Evolutionary conservation across 2,888 invertebrate species (phyloP).

Genomic region (Mythimna ferrago): DNA sequence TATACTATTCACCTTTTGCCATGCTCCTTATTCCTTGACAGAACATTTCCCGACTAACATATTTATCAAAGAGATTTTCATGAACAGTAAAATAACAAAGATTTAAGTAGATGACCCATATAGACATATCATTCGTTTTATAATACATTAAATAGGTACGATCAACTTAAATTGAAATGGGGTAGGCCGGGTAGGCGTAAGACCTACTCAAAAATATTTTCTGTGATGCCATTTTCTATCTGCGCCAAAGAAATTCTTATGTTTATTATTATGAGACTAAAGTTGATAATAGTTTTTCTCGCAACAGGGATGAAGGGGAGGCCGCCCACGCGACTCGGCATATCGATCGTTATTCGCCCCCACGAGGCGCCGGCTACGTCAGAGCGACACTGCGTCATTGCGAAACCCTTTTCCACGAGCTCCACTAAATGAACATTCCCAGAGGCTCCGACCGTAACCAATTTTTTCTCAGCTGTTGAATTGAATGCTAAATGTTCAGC

Average conservation of each 20-base stretch:
- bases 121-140: slow-evolving; percentile 7
- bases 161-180: slow-evolving; percentile 13
- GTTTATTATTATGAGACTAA: slow-evolving; percentile 65
- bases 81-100: neutral
- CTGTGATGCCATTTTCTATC: slow-evolving; percentile 12
- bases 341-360: slow-evolving; percentile 87
- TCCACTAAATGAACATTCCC: slow-evolving; percentile 70
- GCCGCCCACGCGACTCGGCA: slow-evolving; percentile 79
- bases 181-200: slow-evolving; percentile 19
- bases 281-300: slow-evolving; percentile 72
- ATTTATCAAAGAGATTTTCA: neutral
- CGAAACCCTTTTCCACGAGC: slow-evolving; percentile 73
- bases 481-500: slow-evolving; percentile 25
- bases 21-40: neutral
- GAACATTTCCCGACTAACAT: neutral
- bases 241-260: slow-evolving; percentile 56
- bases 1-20: neutral
- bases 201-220: slow-evolving; percentile 15
- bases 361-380: slow-evolving; percentile 83
- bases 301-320: slow-evolving; percentile 73
- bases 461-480: slow-evolving; percentile 20
- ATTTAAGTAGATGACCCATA: neutral
- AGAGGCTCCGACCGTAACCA: slow-evolving; percentile 58
- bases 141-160: slow-evolving; percentile 10
- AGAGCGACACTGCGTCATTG: slow-evolving; percentile 82